phyloP scores from a whole-genome alignment of 2,888 invertebrate species.

The Cryptosula pallasiana region DNA sequence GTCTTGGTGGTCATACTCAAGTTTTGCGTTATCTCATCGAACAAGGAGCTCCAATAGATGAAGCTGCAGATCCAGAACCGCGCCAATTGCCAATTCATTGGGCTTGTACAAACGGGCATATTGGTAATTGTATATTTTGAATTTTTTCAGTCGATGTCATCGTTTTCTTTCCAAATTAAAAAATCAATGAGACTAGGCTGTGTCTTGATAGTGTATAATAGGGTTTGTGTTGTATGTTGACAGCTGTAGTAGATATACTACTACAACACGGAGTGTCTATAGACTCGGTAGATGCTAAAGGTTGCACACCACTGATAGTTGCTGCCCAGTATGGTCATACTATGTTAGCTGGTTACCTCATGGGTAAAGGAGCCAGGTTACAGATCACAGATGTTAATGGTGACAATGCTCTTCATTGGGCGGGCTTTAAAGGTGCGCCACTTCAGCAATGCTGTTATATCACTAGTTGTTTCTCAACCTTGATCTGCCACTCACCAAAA shows the following conservation, averaged over 20 bases:
- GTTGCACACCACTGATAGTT: conserved; percentile 75
- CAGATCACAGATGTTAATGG: conserved; percentile 85
- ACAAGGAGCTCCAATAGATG: conserved; percentile 69
- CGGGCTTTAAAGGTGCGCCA: conserved; percentile 87
- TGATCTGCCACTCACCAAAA: too few relatives aligned
- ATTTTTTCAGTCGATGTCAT: too few relatives aligned
- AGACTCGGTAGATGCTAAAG: conserved; percentile 83
- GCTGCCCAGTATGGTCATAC: conserved; percentile 89
- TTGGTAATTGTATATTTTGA: too few relatives aligned
- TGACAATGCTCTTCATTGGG: conserved; percentile 89
- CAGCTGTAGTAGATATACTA: conserved; percentile 24
- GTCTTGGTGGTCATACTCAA: conserved; percentile 82
- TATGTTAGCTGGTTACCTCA: conserved; percentile 79
- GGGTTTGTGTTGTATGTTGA: too few relatives aligned
- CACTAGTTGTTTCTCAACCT: too few relatives aligned
- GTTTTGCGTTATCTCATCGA: conserved; percentile 73
- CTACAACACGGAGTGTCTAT: conserved; percentile 76
- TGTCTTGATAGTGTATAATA: too few relatives aligned
- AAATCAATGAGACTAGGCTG: too few relatives aligned
- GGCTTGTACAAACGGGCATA: conserved; percentile 88
- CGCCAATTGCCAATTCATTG: conserved; percentile 88
- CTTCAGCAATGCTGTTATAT: too few relatives aligned
- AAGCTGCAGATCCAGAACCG: conserved; percentile 79
- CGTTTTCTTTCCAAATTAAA: too few relatives aligned
- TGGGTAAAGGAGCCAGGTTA: conserved; percentile 82